Conservation (phyloP, 2,888 invertebrate species). For the Lasius fuliginosus region DNA sequence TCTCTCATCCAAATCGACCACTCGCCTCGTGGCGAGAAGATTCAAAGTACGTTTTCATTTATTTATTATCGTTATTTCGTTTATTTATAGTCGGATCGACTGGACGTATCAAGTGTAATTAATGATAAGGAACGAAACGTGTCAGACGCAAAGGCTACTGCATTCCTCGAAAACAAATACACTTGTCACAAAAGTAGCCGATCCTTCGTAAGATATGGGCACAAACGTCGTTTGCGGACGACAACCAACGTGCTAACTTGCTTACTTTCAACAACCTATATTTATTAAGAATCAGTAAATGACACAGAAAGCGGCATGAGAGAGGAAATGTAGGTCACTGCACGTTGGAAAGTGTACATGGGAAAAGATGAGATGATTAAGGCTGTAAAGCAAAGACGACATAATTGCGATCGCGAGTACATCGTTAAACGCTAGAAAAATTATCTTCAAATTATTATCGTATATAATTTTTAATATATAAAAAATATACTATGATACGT, state of each 20-base stretch:
- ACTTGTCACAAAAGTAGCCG: conserved; percentile 52
- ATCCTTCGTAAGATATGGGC: conserved; percentile 60
- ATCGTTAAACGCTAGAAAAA: conserved; percentile 20
- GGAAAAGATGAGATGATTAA: conserved; percentile 62
- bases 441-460: background rate
- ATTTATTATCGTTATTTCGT: conserved; percentile 28
- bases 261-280: conserved; percentile 64
- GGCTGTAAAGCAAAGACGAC: conserved; percentile 60
- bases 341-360: conserved; percentile 51
- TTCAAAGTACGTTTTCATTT: conserved; percentile 25
- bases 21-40: conserved; percentile 13
- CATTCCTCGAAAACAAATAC: conserved; percentile 55
- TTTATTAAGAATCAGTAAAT: conserved; percentile 59
- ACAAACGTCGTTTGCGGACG: conserved; percentile 55
- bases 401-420: conserved; percentile 43
- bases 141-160: conserved; percentile 58
- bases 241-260: conserved; percentile 76
- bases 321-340: conserved; percentile 44
- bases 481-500: background rate
- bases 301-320: conserved; percentile 60
- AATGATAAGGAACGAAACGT: conserved; percentile 56
- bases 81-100: conserved; percentile 61
- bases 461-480: conserved; percentile 11
- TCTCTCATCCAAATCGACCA: conserved; percentile 25
- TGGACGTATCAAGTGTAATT: conserved; percentile 62